Evolutionary conservation across 2,888 invertebrate species (phyloP).

Genomic region (Biston stratarius): DNA sequence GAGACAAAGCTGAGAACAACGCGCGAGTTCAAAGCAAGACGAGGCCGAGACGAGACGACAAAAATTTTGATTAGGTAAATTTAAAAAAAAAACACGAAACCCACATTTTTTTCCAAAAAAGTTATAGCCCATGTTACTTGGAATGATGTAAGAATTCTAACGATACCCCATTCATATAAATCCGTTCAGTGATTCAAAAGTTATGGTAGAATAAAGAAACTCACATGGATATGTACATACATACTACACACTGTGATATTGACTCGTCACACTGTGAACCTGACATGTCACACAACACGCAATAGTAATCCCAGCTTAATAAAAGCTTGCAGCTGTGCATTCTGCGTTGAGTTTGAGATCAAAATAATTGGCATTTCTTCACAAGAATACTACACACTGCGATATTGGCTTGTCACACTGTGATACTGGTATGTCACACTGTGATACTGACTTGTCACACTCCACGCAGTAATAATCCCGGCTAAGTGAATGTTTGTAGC

Average conservation of each 20-base stretch:
- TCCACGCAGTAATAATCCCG: constrained; percentile 74
- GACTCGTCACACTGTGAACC: not conserved
- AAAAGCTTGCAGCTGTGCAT: constrained; percentile 67
- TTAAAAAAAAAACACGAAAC: too few relatives aligned
- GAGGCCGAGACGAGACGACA: too few relatives aligned
- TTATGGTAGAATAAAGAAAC: too few relatives aligned
- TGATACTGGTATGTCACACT: not conserved
- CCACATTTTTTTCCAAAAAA: too few relatives aligned
- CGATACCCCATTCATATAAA: too few relatives aligned
- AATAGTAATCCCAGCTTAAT: constrained; percentile 60
- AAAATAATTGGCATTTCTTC: constrained; percentile 67
- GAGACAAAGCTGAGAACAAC: too few relatives aligned
- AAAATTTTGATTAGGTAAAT: too few relatives aligned
- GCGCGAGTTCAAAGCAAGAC: too few relatives aligned
- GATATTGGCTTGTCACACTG: not conserved
- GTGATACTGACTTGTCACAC: constrained; percentile 55
- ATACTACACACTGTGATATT: not conserved
- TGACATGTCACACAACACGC: constrained; percentile 70
- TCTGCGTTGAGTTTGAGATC: constrained; percentile 62
- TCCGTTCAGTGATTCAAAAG: too few relatives aligned
- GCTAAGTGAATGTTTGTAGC: constrained; percentile 58
- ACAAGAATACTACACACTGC: constrained; percentile 51
- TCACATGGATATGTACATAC: too few relatives aligned
- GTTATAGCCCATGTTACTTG: too few relatives aligned
- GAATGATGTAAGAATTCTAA: too few relatives aligned